Evolutionary conservation across 2,888 invertebrate species (phyloP).

Genomic region (Trypoxylon attenuatum): DNA sequence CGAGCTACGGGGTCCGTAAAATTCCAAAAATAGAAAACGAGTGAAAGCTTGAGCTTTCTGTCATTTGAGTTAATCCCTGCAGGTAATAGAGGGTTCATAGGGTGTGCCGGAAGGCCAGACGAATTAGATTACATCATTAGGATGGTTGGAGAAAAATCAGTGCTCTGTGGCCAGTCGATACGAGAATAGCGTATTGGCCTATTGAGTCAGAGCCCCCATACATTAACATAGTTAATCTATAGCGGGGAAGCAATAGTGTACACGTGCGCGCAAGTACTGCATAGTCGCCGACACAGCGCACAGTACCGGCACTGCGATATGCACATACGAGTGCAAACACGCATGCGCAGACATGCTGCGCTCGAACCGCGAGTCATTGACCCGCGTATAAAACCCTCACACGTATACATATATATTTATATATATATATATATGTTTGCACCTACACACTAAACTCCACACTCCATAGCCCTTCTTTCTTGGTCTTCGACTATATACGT

Average conservation of each 20-base stretch:
- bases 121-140: too few species aligned
- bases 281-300: conserved; percentile 1
- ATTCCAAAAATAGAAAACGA: too few species aligned
- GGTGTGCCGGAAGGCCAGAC: too few species aligned
- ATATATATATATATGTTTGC: conserved; percentile 30
- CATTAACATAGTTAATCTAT: conserved; percentile 57
- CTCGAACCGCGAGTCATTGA: conserved; percentile 60
- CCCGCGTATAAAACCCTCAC: conserved; percentile 55
- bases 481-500: not conserved
- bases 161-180: conserved; percentile 33
- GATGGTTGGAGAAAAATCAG: conserved; percentile 38
- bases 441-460: not conserved
- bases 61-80: too few species aligned
- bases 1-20: too few species aligned
- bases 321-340: conserved; percentile 9
- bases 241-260: not conserved
- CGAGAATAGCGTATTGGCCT: conserved; percentile 49
- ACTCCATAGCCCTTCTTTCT: not conserved
- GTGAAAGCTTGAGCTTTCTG: too few species aligned
- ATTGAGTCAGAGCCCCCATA: conserved; percentile 53
- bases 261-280: not conserved
- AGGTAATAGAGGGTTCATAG: too few species aligned
- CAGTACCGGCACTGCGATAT: conserved; percentile 4
- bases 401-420: conserved; percentile 27
- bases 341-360: conserved; percentile 25